Evolutionary conservation across 2,113 vertebrate genomes (phyloP), one percentile per base, ranked within the genome.

Genomic region (Sinocyclocheilus grahami): DNA sequence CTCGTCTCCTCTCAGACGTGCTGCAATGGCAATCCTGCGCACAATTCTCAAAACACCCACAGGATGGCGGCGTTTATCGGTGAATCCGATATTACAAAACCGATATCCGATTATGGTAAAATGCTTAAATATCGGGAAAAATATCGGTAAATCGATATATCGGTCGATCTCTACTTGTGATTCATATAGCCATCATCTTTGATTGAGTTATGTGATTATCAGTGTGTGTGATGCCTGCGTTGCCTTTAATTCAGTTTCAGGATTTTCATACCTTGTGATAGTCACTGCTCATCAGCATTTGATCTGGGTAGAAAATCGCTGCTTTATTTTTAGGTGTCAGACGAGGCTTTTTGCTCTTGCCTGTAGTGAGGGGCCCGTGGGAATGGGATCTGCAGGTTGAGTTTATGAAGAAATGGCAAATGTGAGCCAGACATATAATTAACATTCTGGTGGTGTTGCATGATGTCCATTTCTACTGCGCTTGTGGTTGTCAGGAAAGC

Each of bases 141-240:
- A 27, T 27, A 27, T 27, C 27, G 27, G 27, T 1, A 27, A 27
- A 27, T 27, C 27, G 1, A 27, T 27, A 27, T 27, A 27, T 27
- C 1, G 27, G 27, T 27, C 27, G 27, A 27, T 27, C 27, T 27
- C 27, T 27, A 27, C 79, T 24, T 90, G 76, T 91, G 90, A 93
- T 88, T 86, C 20, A 7, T 39, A 92, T 90, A 91, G 88, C 79
- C 83, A 81, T 91, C 74, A 46, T 86, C 85, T 65, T 77, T 55
- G 6, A 80, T 78, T 84, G 87, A 85, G 71, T 63, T 90, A 88
- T 87, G 85, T 88, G 84, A 22, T n/a, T 53, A 89, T 84, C 75
- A 24, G 69, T 85, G 63, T 88, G 60, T 84, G 60, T 84, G 82
- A 74, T 39, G 72, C 51, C 18, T 24, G 39, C 76, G 63, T 83